Evolutionary conservation across 2,888 invertebrate genomes (phyloP), one percentile per base, ranked within the genome.

Genomic region (Melanophora roralis): DNA sequence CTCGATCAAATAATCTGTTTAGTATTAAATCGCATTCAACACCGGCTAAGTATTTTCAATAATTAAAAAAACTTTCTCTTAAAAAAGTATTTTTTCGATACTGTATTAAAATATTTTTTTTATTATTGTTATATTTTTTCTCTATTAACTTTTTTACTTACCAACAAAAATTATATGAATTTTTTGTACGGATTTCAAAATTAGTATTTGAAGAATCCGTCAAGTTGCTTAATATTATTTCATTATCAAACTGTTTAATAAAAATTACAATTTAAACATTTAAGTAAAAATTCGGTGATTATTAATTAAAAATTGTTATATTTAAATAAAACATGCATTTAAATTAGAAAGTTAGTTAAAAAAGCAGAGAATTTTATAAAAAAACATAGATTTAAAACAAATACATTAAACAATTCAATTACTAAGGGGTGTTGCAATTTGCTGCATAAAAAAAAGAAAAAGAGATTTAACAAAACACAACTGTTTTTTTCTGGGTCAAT

Each of bases 201-300:
- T 45, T 32, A 38, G 60, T 36, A 45, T 80, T 80, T 80, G 80
- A 80, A 80, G 62, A 64, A 76, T 80, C 80, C 80, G 80, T 76
- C 73, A 68, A 40, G 51, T 72, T 72, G 80, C 80, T 73, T 67
- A 76, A 68, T 80, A 80, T 76, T 80, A 80, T 76, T 76, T 76
- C 80, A 80, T 80, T 76, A 59, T 80, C 64, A 62, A 27, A 36
- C 76, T 80, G 76, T 27, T 76, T 34, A 32, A 27, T n/a, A n/a
- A n/a, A n/a, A n/a, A n/a, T n/a, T n/a, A n/a, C n/a, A n/a, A n/a
- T n/a, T n/a, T n/a, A n/a, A n/a, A n/a, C n/a, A n/a, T n/a, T n/a
- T n/a, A n/a, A n/a, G n/a, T n/a, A n/a, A n/a, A n/a, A n/a, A n/a
- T n/a, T n/a, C n/a, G n/a, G n/a, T n/a, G n/a, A n/a, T 40, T 40